These are phyloP conservation scores for Galeopterus variegatus DNA, from an alignment of 2,113 vertebrate genomes.

Conservation along the genomic window DNA sequence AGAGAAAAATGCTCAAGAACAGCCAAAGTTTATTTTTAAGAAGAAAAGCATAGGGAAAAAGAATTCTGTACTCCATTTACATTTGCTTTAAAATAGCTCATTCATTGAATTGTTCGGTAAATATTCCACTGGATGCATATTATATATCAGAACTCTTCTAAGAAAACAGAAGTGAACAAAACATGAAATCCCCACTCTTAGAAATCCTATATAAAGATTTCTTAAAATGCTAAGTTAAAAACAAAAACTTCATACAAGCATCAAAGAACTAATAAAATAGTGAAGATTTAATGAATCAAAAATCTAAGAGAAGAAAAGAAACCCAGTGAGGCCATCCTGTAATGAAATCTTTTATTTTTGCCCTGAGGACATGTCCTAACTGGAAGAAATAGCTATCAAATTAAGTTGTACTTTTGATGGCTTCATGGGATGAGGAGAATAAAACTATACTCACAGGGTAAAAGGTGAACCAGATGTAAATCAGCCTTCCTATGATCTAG, in stretches of 20 bases:
- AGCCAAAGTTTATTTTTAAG: constrained; percentile 18
- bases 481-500: neutral
- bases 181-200: neutral
- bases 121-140: neutral
- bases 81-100: constrained; percentile 3
- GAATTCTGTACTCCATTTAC: neutral
- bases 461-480: neutral
- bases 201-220: neutral
- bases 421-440: neutral
- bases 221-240: neutral
- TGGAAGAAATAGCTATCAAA: neutral
- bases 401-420: neutral
- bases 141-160: neutral
- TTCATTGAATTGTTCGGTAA: neutral
- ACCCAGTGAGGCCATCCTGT: neutral
- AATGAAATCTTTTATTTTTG: neutral
- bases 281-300: neutral
- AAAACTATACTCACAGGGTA: neutral
- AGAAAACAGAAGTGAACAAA: constrained; percentile 25
- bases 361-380: neutral
- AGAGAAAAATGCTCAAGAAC: neutral
- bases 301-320: neutral
- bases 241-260: neutral
- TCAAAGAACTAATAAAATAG: neutral
- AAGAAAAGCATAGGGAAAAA: neutral